Percentiles rank a stretch among this genome's conserved stretches.
phyloP scores from a whole-genome alignment of 2,888 invertebrate genomes.

The Bursaphelenchus okinawaensis region DNA sequence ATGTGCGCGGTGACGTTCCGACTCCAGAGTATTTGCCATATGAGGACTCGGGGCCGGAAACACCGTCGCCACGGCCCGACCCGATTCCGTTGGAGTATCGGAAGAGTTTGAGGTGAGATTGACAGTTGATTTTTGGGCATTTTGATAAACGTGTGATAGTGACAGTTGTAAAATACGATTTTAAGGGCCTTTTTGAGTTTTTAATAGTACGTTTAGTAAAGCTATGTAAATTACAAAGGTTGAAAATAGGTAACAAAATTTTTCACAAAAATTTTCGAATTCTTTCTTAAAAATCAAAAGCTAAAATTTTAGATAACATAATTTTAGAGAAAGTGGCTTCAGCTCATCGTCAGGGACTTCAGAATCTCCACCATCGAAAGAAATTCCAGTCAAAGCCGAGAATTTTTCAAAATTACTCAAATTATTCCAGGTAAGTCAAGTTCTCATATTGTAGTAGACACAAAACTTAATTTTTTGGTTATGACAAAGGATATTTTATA shows the following conservation, averaged over 20 bases:
- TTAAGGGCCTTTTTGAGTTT: too few species aligned
- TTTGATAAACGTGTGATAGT: too few species aligned
- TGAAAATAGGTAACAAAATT: too few species aligned
- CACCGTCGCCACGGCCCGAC: not conserved
- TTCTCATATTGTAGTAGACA: not conserved
- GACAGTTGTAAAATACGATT: too few species aligned
- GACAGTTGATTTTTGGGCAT: not conserved
- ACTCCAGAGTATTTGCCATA: not conserved
- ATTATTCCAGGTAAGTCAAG: slow-evolving; percentile 37
- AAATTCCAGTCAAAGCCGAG: slow-evolving; percentile 26
- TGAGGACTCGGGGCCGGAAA: not conserved
- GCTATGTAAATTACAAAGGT: too few species aligned
- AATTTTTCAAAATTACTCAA: slow-evolving; percentile 40
- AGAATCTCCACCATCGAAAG: not conserved
- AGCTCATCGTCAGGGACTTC: not conserved
- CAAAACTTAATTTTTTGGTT: too few species aligned
- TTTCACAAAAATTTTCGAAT: too few species aligned
- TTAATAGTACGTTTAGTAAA: too few species aligned
- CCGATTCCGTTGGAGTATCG: not conserved
- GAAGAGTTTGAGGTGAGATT: not conserved
- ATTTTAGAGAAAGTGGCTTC: too few species aligned
- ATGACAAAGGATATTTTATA: too few species aligned
- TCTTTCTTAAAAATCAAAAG: too few species aligned
- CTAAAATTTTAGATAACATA: too few species aligned
- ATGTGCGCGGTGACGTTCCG: not conserved